phyloP scores from a whole-genome alignment of 1,140 invertebrate species.

The Zophobas atratus region DNA sequence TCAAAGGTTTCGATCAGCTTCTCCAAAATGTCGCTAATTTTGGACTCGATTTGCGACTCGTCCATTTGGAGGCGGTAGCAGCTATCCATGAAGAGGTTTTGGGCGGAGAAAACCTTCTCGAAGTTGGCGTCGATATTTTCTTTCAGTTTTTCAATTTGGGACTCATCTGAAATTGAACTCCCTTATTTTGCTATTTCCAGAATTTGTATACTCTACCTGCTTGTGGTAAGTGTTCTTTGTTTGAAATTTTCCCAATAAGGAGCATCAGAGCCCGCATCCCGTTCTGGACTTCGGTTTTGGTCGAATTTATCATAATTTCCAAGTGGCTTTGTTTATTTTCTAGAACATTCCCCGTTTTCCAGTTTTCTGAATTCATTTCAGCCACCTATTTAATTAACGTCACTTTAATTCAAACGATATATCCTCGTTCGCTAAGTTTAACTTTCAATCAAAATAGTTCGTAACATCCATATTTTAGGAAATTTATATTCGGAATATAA shows the following conservation, averaged over 20 bases:
- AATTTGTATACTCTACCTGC: constrained; percentile 6
- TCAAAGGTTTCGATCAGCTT: constrained; percentile 73
- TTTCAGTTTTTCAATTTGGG: constrained; percentile 46
- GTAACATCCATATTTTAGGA: too few relatives aligned
- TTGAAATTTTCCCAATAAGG: constrained; percentile 63
- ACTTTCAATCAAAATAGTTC: too few relatives aligned
- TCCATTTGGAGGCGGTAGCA: constrained; percentile 74
- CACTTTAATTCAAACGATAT: not conserved
- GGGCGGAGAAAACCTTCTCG: constrained; percentile 71
- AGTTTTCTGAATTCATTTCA: constrained; percentile 73
- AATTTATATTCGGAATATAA: too few relatives aligned
- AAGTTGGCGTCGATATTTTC: constrained; percentile 68
- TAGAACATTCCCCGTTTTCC: constrained; percentile 69
- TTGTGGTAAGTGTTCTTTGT: constrained; percentile 50
- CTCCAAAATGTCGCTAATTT: constrained; percentile 72
- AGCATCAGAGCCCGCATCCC: constrained; percentile 69
- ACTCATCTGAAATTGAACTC: constrained; percentile 36
- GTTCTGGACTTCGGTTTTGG: constrained; percentile 72
- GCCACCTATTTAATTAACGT: constrained; percentile 66
- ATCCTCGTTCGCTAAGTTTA: too few relatives aligned
- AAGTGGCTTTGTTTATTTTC: constrained; percentile 70
- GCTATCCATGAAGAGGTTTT: constrained; percentile 74
- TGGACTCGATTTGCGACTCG: constrained; percentile 71
- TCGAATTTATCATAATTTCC: constrained; percentile 70
- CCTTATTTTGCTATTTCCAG: constrained; percentile 9